phyloP scores from a whole-genome alignment of 2,113 vertebrate species.

The sheep (Ovis aries) region ARS-UI_Ramb_v3.0 NC_056069.1:33143501-33144000 shows the following conservation, averaged over 20 bases:
- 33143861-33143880: neutral
- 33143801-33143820: neutral
- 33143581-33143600: neutral
- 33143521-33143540: neutral
- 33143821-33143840: neutral
- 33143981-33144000: neutral
- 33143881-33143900: neutral
- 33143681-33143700: neutral
- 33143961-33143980: neutral
- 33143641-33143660: neutral
- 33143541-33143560: neutral
- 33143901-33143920: neutral
- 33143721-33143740: neutral
- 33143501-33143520: neutral
- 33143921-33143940: neutral
- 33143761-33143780: neutral
- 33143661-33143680: neutral
- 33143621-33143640: neutral
- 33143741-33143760: neutral
- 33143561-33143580: neutral
- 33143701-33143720: neutral
- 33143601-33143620: neutral
- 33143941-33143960: neutral
- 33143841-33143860: neutral
- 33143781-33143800: neutral